A percentile compares a stretch with the other conserved stretches of the same genome.
Conservation (phyloP, 2,888 invertebrate species). For the Morpho deidamia region DNA sequence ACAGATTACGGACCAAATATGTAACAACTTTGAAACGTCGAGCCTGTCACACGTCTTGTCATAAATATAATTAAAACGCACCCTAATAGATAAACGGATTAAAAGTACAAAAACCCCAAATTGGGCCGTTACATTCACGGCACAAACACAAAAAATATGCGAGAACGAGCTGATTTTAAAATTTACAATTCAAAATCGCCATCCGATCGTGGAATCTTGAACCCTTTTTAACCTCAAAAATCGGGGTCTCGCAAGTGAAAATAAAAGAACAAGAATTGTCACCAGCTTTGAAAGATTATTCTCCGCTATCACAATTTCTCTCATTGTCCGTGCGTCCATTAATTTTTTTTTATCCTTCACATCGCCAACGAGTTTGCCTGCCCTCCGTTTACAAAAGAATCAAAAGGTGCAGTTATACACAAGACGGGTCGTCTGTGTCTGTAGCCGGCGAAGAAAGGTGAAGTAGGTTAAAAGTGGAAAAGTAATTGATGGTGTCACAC, state of each 20-base stretch:
- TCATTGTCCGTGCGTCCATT: slow-evolving; percentile 69
- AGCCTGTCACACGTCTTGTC: too few relatives aligned
- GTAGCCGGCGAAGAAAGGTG: slow-evolving; percentile 33
- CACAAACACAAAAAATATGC: slow-evolving; percentile 15
- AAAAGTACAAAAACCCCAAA: too few relatives aligned
- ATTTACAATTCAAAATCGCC: slow-evolving; percentile 56
- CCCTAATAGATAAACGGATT: too few relatives aligned
- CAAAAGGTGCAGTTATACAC: slow-evolving; percentile 60
- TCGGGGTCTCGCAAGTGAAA: slow-evolving; percentile 47
- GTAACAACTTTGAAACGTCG: too few relatives aligned
- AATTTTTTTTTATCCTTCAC: slow-evolving; percentile 53
- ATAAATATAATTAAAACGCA: too few relatives aligned
- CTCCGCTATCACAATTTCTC: slow-evolving; percentile 77
- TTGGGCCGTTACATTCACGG: neutral
- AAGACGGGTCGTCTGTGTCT: slow-evolving; percentile 52
- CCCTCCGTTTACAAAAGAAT: slow-evolving; percentile 61
- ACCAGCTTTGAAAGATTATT: slow-evolving; percentile 64
- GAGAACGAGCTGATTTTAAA: slow-evolving; percentile 24
- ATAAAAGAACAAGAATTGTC: slow-evolving; percentile 59
- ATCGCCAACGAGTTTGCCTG: slow-evolving; percentile 65
- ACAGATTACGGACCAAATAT: too few relatives aligned
- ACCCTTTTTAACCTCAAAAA: slow-evolving; percentile 64
- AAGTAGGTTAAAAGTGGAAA: slow-evolving; percentile 43
- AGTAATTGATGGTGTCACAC: slow-evolving; percentile 37
- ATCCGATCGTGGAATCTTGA: slow-evolving; percentile 43